Conservation (phyloP, 2,888 invertebrate genomes). For the Leucophora obtusa region DNA sequence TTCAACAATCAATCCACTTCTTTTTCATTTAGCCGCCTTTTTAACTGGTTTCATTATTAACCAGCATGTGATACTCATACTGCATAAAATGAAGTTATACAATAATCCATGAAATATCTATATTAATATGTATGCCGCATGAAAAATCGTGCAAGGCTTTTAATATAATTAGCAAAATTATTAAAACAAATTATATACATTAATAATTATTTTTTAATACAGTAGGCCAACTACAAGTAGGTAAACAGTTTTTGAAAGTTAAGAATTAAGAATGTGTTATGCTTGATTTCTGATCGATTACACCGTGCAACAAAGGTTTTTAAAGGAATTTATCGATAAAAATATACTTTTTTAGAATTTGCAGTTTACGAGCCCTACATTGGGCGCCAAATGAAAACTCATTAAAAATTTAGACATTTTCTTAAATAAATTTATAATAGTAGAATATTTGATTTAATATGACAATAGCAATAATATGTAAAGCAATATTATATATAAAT, state of each 20-base stretch:
- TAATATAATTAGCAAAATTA: slow-evolving; percentile 36
- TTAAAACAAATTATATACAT: slow-evolving; percentile 4
- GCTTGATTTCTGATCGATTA: no score
- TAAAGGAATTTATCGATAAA: no score
- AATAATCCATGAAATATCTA: slow-evolving; percentile 33
- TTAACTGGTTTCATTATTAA: slow-evolving; percentile 33
- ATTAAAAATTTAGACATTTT: no score
- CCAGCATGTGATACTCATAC: slow-evolving; percentile 23
- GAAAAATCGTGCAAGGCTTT: slow-evolving; percentile 46
- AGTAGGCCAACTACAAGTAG: not conserved
- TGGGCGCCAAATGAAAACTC: no score
- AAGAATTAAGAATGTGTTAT: not conserved
- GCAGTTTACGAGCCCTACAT: no score
- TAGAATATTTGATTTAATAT: no score
- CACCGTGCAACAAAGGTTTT: no score
- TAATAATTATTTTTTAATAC: not conserved
- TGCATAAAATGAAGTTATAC: slow-evolving; percentile 27
- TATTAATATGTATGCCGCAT: slow-evolving; percentile 1
- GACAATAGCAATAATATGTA: no score
- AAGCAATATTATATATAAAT: no score
- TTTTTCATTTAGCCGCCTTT: slow-evolving; percentile 7
- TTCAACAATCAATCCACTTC: not conserved
- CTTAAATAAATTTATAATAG: no score
- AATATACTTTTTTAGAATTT: no score
- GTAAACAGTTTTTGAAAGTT: not conserved